Conservation (phyloP, 2,797 vertebrate species). For the Aldrovandia affinis region DNA sequence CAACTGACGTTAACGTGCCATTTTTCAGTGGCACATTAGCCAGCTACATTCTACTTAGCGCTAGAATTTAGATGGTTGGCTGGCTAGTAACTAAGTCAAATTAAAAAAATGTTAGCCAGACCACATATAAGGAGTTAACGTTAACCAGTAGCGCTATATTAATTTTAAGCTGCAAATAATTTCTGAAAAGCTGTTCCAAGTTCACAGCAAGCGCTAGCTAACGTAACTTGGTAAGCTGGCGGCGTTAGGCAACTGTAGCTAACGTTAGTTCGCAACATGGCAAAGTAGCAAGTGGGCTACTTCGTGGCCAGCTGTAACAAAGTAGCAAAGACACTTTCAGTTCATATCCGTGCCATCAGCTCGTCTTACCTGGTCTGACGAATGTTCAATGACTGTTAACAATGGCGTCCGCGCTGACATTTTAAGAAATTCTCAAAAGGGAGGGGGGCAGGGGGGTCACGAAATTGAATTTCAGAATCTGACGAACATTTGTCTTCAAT, state of each 20-base stretch:
- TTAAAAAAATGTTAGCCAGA: too few relatives aligned
- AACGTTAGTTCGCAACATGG: background rate
- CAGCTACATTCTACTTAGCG: too few relatives aligned
- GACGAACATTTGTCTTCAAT: conserved; percentile 22
- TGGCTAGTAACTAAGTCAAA: too few relatives aligned
- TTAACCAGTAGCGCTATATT: too few relatives aligned
- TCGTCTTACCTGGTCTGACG: conserved; percentile 53
- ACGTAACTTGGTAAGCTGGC: background rate
- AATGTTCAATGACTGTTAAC: conserved; percentile 49
- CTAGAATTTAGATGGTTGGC: too few relatives aligned
- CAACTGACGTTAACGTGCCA: too few relatives aligned
- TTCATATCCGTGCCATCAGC: background rate
- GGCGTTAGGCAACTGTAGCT: background rate
- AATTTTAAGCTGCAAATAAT: too few relatives aligned
- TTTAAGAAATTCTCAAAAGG: conserved; percentile 32
- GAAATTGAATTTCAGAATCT: conserved; percentile 40
- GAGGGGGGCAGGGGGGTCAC: conserved; percentile 33
- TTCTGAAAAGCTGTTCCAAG: too few relatives aligned
- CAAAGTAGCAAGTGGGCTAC: background rate
- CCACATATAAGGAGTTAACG: too few relatives aligned
- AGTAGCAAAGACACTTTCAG: background rate
- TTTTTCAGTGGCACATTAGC: too few relatives aligned
- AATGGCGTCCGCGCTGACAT: conserved; percentile 57
- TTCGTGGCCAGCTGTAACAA: background rate
- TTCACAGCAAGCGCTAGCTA: too few relatives aligned